These are phyloP conservation scores for Glossophaga mutica DNA, from an alignment of 2,797 vertebrate species.

Conservation along the genomic window DNA sequence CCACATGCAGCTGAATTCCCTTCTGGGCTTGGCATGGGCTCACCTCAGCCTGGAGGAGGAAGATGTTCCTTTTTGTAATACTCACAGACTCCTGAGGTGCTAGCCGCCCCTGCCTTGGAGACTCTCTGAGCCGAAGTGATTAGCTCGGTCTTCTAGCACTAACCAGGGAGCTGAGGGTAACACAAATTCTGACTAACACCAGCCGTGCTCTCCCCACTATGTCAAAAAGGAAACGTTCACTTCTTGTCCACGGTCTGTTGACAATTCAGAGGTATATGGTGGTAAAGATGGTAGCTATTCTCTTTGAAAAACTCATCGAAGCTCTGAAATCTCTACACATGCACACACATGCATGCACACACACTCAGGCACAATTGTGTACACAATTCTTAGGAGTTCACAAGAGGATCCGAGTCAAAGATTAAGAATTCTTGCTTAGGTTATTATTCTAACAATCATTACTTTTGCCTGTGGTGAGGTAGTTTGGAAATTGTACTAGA, in stretches of 20 bases:
- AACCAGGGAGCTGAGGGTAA: background rate
- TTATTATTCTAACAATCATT: background rate
- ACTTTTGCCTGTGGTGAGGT: background rate
- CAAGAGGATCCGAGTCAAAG: background rate
- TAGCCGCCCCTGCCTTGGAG: background rate
- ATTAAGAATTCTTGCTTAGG: background rate
- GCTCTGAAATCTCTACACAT: background rate
- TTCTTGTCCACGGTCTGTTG: background rate
- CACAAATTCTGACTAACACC: background rate
- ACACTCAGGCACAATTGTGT: background rate
- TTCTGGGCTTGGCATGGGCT: background rate
- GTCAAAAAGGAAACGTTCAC: background rate
- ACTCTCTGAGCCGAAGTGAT: background rate
- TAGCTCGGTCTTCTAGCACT: background rate
- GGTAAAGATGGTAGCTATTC: background rate
- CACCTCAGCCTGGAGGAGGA: background rate
- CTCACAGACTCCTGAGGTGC: background rate
- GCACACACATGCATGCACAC: background rate
- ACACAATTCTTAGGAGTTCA: background rate
- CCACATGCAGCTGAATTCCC: background rate
- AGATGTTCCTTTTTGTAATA: background rate
- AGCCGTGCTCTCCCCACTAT: background rate
- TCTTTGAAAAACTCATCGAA: background rate
- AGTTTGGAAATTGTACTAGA: background rate
- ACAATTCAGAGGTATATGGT: background rate